phyloP scores from a whole-genome alignment of 1,140 invertebrate species.

The Pristionchus pacificus region DNA sequence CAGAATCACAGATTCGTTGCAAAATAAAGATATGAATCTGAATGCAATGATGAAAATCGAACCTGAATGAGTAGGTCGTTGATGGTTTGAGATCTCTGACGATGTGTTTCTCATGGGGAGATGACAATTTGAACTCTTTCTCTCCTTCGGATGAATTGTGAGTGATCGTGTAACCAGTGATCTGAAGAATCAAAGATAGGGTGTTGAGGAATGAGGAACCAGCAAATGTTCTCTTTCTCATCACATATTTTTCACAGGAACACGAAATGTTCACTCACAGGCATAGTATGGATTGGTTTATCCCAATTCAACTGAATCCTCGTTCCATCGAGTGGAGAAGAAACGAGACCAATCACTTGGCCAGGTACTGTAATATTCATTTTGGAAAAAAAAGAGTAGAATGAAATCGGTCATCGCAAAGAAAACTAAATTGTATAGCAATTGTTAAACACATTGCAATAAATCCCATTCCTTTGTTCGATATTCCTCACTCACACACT shows the following conservation, averaged over 20 bases:
- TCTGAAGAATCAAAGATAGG: slow-evolving; percentile 19
- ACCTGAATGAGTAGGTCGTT: slow-evolving; percentile 40
- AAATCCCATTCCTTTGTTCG: too few species aligned
- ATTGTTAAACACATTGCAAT: too few species aligned
- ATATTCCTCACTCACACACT: too few species aligned
- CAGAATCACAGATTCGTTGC: too few species aligned
- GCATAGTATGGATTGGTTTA: slow-evolving; percentile 33
- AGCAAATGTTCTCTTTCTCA: too few species aligned
- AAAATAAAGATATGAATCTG: too few species aligned
- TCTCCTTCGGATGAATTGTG: slow-evolving; percentile 30
- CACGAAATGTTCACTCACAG: too few species aligned
- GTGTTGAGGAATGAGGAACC: too few species aligned
- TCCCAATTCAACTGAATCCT: slow-evolving; percentile 38
- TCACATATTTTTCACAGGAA: too few species aligned
- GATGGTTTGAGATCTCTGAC: slow-evolving; percentile 34
- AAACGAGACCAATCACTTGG: slow-evolving; percentile 25
- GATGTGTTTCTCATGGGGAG: slow-evolving; percentile 35
- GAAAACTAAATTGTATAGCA: too few species aligned
- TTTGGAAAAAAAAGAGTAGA: neutral
- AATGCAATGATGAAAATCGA: neutral
- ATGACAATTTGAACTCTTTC: slow-evolving; percentile 35
- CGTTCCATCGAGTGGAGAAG: slow-evolving; percentile 26
- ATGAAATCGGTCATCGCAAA: too few species aligned
- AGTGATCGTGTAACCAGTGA: slow-evolving; percentile 33
- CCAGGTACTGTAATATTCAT: slow-evolving; percentile 36